phyloP scores from a whole-genome alignment of 1,140 invertebrate species.

The Tyrophagus putrescentiae region DNA sequence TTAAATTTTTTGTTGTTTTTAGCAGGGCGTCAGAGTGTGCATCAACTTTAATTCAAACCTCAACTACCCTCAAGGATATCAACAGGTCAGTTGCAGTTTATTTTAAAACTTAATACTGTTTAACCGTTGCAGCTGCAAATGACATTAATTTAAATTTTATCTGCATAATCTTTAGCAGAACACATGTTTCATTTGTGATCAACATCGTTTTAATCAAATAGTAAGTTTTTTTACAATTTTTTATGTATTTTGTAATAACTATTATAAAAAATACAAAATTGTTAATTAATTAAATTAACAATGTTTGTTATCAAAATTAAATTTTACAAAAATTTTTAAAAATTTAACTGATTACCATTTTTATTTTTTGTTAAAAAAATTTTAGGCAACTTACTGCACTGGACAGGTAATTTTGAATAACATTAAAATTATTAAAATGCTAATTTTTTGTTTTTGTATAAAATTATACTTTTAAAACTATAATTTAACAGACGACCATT shows the following conservation, averaged over 20 bases:
- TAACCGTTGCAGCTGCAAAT: background rate
- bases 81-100: background rate
- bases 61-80: conserved; percentile 14
- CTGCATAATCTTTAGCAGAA: background rate
- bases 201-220: conserved; percentile 13
- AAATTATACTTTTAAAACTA: background rate
- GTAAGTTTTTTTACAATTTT: background rate
- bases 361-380: too few relatives aligned
- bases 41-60: conserved; percentile 10
- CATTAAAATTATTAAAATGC: background rate
- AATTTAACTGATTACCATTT: too few relatives aligned
- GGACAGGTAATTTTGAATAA: conserved; percentile 8
- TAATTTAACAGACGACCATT: background rate
- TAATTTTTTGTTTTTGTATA: background rate
- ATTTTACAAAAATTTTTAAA: too few relatives aligned
- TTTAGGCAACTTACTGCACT: conserved; percentile 5
- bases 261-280: too few relatives aligned
- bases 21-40: background rate
- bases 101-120: too few relatives aligned
- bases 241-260: too few relatives aligned
- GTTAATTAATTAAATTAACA: too few relatives aligned
- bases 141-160: background rate
- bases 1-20: background rate
- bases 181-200: conserved; percentile 6
- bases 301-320: too few relatives aligned